A percentile compares a stretch with the other conserved stretches of the same genome.
Evolutionary conservation across 1,140 invertebrate genomes (phyloP).

Genomic region (Heterodera carotae): DNA sequence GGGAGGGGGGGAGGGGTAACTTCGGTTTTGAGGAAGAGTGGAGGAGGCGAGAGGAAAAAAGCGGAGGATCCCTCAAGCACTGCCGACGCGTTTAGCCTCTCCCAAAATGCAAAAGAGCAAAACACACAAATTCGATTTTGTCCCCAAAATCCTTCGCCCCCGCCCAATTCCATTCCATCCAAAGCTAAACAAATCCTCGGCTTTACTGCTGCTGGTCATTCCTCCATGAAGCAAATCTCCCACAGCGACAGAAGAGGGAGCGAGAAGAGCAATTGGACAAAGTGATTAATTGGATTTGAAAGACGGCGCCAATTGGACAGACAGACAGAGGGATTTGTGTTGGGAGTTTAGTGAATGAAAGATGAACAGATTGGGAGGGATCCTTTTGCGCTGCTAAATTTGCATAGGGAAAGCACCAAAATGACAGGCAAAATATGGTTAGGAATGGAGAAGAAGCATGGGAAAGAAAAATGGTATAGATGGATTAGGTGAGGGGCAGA

Average conservation of each 20-base stretch:
- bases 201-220: background rate
- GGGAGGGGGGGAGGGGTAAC: background rate
- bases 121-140: background rate
- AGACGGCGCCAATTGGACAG: background rate
- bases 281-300: slow-evolving; percentile 18
- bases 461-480: too few relatives aligned
- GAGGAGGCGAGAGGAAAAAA: too few relatives aligned
- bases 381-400: background rate
- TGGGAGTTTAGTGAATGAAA: background rate
- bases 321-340: background rate
- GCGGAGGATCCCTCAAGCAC: too few relatives aligned
- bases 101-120: background rate
- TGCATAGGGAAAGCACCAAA: too few relatives aligned
- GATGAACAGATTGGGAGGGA: background rate
- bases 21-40: background rate
- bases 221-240: background rate
- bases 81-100: too few relatives aligned
- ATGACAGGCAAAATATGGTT: too few relatives aligned
- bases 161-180: background rate
- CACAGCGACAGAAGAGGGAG: too few relatives aligned
- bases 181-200: background rate
- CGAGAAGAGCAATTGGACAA: background rate
- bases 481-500: too few relatives aligned
- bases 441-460: too few relatives aligned
- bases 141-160: background rate